These are phyloP conservation scores for Mystacornis crossleyi DNA, from an alignment of 2,113 vertebrate genomes.

Conservation along the genomic window DNA sequence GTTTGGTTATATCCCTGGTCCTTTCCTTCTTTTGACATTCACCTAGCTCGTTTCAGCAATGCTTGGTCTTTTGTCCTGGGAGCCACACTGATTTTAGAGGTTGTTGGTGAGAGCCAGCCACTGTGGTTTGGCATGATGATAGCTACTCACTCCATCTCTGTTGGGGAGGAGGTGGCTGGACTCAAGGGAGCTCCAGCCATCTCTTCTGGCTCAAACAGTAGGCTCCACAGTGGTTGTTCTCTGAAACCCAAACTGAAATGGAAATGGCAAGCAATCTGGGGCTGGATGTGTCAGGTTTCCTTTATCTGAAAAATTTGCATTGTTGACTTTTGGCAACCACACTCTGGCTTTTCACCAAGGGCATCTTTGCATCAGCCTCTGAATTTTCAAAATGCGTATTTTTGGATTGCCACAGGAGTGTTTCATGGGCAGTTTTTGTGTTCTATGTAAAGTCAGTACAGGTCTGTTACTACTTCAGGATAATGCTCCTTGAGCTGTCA, in stretches of 20 bases:
- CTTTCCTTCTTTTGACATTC: background rate
- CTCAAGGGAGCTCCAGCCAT: background rate
- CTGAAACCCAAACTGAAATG: background rate
- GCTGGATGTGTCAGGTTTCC: background rate
- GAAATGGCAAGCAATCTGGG: background rate
- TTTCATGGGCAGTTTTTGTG: background rate
- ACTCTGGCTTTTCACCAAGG: background rate
- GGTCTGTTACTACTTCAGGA: background rate
- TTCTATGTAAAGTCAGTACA: background rate
- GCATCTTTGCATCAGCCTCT: background rate
- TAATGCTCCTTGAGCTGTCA: background rate
- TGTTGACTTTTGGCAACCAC: constrained; percentile 5
- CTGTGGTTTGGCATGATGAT: background rate
- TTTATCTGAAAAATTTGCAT: constrained; percentile 36
- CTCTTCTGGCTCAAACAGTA: background rate
- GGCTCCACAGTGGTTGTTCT: background rate
- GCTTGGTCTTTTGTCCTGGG: background rate
- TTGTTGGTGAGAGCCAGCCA: background rate
- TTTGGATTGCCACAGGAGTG: background rate
- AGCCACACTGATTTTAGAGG: background rate
- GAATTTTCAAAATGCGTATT: background rate
- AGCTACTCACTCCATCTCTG: background rate
- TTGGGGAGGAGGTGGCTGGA: background rate
- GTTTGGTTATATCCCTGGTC: background rate
- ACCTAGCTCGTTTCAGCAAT: background rate